These are phyloP conservation scores for Pterocles burchelli DNA, from an alignment of 2,113 vertebrate genomes.

Conservation along the genomic window DNA sequence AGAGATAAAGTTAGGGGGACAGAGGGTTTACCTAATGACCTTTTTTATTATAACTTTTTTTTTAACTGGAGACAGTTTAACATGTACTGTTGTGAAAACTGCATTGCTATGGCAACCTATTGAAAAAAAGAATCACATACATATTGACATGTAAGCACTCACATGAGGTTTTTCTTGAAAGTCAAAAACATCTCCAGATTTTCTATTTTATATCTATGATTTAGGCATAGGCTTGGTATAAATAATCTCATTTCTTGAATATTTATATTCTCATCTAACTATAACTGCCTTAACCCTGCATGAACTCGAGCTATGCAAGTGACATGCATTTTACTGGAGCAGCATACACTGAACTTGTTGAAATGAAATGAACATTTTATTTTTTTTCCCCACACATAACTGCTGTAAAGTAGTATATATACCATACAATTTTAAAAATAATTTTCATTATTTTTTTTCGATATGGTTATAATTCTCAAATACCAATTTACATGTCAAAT, in stretches of 20 bases:
- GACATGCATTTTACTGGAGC: neutral
- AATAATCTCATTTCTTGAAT: neutral
- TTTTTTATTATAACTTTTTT: neutral
- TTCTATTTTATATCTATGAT: neutral
- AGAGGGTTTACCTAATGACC: neutral
- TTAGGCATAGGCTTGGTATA: neutral
- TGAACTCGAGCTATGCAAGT: neutral
- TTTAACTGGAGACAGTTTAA: neutral
- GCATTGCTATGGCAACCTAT: conserved; percentile 20
- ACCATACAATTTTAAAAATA: neutral
- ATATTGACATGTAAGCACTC: neutral
- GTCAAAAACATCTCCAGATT: neutral
- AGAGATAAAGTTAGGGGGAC: neutral
- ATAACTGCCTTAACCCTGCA: neutral
- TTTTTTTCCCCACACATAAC: neutral
- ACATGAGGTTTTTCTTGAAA: neutral
- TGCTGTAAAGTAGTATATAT: neutral
- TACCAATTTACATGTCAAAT: neutral
- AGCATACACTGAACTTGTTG: neutral
- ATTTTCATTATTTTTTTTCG: neutral
- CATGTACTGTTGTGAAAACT: neutral
- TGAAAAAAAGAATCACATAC: neutral
- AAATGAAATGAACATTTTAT: neutral
- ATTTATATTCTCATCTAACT: neutral
- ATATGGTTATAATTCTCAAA: neutral